Base-by-base conservation (phyloP, 1,140 invertebrate species). In the Drosophila melanica region DNA sequence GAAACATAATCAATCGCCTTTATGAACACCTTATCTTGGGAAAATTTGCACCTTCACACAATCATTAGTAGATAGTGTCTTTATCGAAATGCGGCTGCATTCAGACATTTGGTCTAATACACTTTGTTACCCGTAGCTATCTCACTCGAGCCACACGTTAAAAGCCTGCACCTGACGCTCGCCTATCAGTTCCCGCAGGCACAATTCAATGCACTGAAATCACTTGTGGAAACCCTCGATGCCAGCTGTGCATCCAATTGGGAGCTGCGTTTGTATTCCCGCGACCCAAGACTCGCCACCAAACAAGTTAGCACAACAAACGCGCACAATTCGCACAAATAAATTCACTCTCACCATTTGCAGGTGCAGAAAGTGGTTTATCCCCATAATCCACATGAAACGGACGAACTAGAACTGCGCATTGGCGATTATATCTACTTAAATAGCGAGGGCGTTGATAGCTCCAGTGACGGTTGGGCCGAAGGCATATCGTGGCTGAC, bases 401-500 rank as follows among this genome's bases (percentile, higher is more conserved):
- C 94, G 48, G 97, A 98, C 92, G 97, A 98, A 92, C 90, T 98
- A 50, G 96, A 98, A 90, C 92, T 98, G 30, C 94, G 96, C 62
- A 94, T 95, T 30, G 97, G 97, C 12, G 97, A 98, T 92, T 97
- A 95, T 90, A 95, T 98, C 66, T 97, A 97, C 91, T 93, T 98
- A 42, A 94, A 95, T 75, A 94, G 95, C 66, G 95, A 96, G 60
- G 95, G 95, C 35, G 93, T 96, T 54, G 94, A 94, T 18, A 94
- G 92, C 47, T 96, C 96, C 2, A 93, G 94, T 3, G 97, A 98
- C 92, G 96, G 96, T 37, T 98, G 97, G 97, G 96, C 96, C 1
- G 94, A 96, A 87, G 97, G 97, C 20, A 95, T 95, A 23, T 98
- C 97, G 0, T 98, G 97, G 97, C 92, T 97, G 16, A 98, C 97